Evolutionary conservation across 1,140 invertebrate genomes (phyloP), one percentile per base, ranked within the genome.

Genomic region (Orchesella cincta): DNA sequence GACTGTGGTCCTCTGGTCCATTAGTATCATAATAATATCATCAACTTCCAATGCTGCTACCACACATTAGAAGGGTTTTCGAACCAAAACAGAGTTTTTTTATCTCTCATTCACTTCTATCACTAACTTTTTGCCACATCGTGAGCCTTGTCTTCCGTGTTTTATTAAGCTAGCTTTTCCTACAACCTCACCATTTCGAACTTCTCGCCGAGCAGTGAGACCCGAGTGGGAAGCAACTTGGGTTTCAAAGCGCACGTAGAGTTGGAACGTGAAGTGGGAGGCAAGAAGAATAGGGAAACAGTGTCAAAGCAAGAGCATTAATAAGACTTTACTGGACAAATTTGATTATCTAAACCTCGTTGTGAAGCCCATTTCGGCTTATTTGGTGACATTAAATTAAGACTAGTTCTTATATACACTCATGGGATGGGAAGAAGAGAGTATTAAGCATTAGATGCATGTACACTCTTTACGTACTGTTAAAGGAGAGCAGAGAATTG

Each of bases 331-430:
- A 33, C 28, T 67, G 62, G 29, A 67, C 62, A 67, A 67, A 67
- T 67, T 67, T 67, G 62, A 67, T 67, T 67, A 67, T 67, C 62
- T 67, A 67, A 67, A 67, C 62, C 62, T 67, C 62, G 31, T 33
- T n/a, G 28, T 23, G 62, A 67, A 67, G 12, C 62, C 31, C 26
- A 31, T 67, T 67, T 67, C 62, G 31, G 62, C 8, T 31, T 67
- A 31, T 67, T 33, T 67, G 62, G 62, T 67, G 62, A 67, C 62
- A 67, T 67, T 67, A 67, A 67, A 67, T 67, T 67, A 67, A 67
- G 62, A 67, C 8, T 12, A 23, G 54, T 67, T 29, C 28, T 33
- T 67, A 5, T 67, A 67, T 57, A 57, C 54, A 23, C 54, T 26
- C 12, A 23, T 23, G 54, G 14, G n/a, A n/a, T n/a, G n/a, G n/a